A percentile compares a stretch with the other conserved stretches of the same genome.
phyloP scores from a whole-genome alignment of 2,888 invertebrate genomes.

The Heliconius cydno region DNA sequence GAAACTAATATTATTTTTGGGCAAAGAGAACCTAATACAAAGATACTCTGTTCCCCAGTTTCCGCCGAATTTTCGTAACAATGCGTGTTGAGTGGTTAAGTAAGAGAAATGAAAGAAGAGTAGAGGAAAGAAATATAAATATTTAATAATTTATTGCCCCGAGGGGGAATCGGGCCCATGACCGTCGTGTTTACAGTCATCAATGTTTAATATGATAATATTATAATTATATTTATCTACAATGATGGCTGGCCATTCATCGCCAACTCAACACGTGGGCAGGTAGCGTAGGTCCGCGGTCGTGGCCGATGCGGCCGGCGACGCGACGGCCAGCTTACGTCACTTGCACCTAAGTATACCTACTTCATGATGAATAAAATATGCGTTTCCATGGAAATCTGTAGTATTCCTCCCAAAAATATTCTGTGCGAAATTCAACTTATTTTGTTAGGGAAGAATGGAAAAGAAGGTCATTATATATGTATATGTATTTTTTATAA shows the following conservation, averaged over 20 bases:
- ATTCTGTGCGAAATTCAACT: not conserved
- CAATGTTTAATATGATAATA: too few relatives aligned
- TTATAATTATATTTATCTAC: slow-evolving; percentile 11
- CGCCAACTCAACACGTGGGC: slow-evolving; percentile 28
- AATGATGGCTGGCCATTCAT: slow-evolving; percentile 33
- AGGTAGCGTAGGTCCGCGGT: slow-evolving; percentile 35
- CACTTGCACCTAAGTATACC: slow-evolving; percentile 24
- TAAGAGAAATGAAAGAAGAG: too few relatives aligned
- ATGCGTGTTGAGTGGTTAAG: too few relatives aligned
- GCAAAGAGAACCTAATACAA: too few relatives aligned
- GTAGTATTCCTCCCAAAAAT: not conserved
- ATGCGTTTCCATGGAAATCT: not conserved
- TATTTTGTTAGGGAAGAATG: not conserved
- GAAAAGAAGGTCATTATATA: too few relatives aligned
- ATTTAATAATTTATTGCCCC: not conserved
- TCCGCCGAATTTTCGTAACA: not conserved
- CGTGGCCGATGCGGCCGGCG: slow-evolving; percentile 21
- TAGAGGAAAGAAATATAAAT: not conserved
- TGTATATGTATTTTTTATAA: too few relatives aligned
- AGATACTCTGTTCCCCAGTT: too few relatives aligned
- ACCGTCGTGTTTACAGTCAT: not conserved
- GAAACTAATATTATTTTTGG: too few relatives aligned
- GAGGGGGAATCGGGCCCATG: not conserved
- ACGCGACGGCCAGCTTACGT: slow-evolving; percentile 29
- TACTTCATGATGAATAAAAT: slow-evolving; percentile 5